phyloP scores from a whole-genome alignment of 2,888 invertebrate genomes.

The Sesamia inferens region DNA sequence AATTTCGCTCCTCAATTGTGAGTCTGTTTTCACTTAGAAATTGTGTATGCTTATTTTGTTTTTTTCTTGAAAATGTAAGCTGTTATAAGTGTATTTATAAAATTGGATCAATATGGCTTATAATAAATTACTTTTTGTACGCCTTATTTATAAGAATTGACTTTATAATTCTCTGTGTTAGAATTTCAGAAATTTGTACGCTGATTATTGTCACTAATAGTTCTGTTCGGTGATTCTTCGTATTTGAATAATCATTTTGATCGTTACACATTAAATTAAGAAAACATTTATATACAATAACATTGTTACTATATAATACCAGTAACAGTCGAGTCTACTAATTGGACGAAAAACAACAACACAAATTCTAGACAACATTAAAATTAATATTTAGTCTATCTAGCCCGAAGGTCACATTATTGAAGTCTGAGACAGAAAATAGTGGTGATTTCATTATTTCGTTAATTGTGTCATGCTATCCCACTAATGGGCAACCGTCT shows the following conservation, averaged over 20 bases:
- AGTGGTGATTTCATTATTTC: conserved; percentile 46
- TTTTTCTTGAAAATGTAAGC: conserved; percentile 35
- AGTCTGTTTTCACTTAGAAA: conserved; percentile 57
- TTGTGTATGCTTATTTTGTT: conserved; percentile 59
- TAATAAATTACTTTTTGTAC: conserved; percentile 45
- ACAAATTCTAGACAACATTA: conserved; percentile 5
- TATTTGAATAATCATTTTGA: conserved; percentile 4
- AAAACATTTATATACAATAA: background rate
- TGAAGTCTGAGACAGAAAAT: conserved; percentile 32
- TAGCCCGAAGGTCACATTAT: conserved; percentile 22
- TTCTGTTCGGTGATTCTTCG: conserved; percentile 7
- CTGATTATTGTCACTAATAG: conserved; percentile 29
- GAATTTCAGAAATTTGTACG: conserved; percentile 1
- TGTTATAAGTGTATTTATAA: conserved; percentile 35
- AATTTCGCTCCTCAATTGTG: conserved; percentile 50
- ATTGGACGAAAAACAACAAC: conserved; percentile 30
- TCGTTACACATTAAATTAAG: background rate
- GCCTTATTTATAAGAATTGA: conserved; percentile 25
- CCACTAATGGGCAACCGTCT: conserved; percentile 55
- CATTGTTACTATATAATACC: background rate
- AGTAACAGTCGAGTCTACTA: conserved; percentile 15
- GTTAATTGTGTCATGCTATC: conserved; percentile 54
- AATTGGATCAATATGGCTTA: conserved; percentile 51
- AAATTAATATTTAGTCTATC: conserved; percentile 14
- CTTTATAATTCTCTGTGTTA: conserved; percentile 24